These are phyloP conservation scores for Nomada ruficornis DNA, from an alignment of 2,888 invertebrate species.

Conservation along the genomic window DNA sequence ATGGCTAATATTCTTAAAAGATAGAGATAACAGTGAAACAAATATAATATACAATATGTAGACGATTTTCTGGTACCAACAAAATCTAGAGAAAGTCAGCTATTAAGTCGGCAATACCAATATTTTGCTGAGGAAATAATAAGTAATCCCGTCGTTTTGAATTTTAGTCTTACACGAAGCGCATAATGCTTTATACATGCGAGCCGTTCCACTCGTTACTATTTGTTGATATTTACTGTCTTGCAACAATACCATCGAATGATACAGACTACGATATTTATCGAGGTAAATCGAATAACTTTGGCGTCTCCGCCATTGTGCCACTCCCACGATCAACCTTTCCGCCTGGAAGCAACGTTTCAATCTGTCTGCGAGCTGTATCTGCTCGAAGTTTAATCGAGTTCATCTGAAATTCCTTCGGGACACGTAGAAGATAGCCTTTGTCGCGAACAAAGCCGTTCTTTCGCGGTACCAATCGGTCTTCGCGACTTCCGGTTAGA, in stretches of 20 bases:
- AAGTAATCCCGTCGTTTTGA: too few species aligned
- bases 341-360: slow-evolving; percentile 29
- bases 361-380: slow-evolving; percentile 31
- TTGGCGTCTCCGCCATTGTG: slow-evolving; percentile 41
- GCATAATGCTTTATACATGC: too few species aligned
- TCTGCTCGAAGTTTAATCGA: slow-evolving; percentile 56
- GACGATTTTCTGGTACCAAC: too few species aligned
- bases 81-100: too few species aligned
- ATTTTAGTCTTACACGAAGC: too few species aligned
- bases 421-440: slow-evolving; percentile 30
- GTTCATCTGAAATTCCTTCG: slow-evolving; percentile 55
- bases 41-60: too few species aligned
- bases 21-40: too few species aligned
- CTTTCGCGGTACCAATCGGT: slow-evolving; percentile 25
- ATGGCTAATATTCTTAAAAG: too few species aligned
- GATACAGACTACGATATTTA: slow-evolving; percentile 48
- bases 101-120: too few species aligned
- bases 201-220: background rate
- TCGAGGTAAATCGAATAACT: slow-evolving; percentile 59
- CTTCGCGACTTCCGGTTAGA: background rate
- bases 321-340: slow-evolving; percentile 13
- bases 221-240: background rate
- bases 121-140: too few species aligned
- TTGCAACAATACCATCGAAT: slow-evolving; percentile 5
- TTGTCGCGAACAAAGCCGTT: slow-evolving; percentile 43